Percentiles rank a stretch among this genome's conserved stretches.
Evolutionary conservation across 1,140 invertebrate genomes (phyloP).

Genomic region (Cotesia glomerata): DNA sequence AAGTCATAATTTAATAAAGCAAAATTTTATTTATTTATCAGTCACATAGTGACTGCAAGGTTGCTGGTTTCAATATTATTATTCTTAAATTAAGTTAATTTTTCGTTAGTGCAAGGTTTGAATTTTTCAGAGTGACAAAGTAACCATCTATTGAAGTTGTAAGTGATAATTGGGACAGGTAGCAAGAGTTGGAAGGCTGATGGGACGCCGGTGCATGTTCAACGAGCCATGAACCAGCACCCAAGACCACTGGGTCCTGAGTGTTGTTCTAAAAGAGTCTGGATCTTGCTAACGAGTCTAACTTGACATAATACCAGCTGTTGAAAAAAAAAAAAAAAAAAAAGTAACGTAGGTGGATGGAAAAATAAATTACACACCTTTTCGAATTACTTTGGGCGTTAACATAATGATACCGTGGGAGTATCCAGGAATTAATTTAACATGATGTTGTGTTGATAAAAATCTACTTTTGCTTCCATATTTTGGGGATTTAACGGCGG

Average conservation of each 20-base stretch:
- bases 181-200: constrained; percentile 34
- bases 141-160: constrained; percentile 25
- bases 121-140: too few species aligned
- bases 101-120: too few species aligned
- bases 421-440: too few species aligned
- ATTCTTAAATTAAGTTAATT: too few species aligned
- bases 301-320: constrained; percentile 63
- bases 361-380: too few species aligned
- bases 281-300: constrained; percentile 60
- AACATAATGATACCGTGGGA: background rate
- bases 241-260: constrained; percentile 43
- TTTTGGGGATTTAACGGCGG: constrained; percentile 13
- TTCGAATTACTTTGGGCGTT: background rate
- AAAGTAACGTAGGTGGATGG: constrained; percentile 38
- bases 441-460: background rate
- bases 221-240: constrained; percentile 53
- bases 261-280: constrained; percentile 44
- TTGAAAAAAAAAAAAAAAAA: constrained; percentile 57
- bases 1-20: too few species aligned
- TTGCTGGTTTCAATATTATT: too few species aligned
- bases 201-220: constrained; percentile 51
- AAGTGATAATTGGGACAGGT: constrained; percentile 1
- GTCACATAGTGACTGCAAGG: too few species aligned
- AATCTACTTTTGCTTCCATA: background rate
- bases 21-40: too few species aligned